Evolutionary conservation across 2,888 invertebrate species (phyloP).

Genomic region (Limnephilus auricula): DNA sequence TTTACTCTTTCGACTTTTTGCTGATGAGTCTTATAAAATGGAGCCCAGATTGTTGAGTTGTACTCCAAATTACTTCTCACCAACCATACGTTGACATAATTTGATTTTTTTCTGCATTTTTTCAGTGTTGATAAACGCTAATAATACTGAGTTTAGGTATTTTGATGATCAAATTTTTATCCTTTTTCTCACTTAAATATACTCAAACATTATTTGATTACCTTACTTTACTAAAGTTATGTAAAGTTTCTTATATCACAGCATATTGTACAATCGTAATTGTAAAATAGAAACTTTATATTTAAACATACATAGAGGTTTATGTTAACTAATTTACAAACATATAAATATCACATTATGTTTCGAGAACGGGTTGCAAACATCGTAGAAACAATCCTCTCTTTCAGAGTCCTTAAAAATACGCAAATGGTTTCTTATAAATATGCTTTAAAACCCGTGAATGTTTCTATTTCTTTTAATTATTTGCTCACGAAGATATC

Average conservation of each 20-base stretch:
- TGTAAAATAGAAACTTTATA: slow-evolving; percentile 4
- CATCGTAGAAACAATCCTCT: background rate
- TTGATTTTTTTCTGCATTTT: background rate
- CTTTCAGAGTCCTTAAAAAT: background rate
- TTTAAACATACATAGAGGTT: background rate
- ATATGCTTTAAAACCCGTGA: background rate
- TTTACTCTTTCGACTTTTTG: too few relatives aligned
- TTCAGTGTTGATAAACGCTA: slow-evolving; percentile 12
- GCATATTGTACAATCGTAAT: slow-evolving; percentile 29
- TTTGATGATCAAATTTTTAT: slow-evolving; percentile 9
- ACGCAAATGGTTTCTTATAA: background rate
- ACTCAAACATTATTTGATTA: slow-evolving; percentile 23
- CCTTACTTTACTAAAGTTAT: slow-evolving; percentile 2
- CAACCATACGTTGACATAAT: too few relatives aligned
- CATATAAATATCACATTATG: slow-evolving; percentile 37
- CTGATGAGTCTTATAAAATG: too few relatives aligned
- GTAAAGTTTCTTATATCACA: slow-evolving; percentile 47
- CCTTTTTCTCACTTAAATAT: background rate
- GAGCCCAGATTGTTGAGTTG: too few relatives aligned
- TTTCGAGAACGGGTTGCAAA: background rate
- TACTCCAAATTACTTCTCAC: too few relatives aligned
- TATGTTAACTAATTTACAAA: slow-evolving; percentile 16
- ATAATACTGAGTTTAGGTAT: slow-evolving; percentile 50
- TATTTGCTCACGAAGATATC: background rate
- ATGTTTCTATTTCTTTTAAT: background rate